phyloP scores from a whole-genome alignment of 2,797 vertebrate species.

The Macropodus opercularis region DNA sequence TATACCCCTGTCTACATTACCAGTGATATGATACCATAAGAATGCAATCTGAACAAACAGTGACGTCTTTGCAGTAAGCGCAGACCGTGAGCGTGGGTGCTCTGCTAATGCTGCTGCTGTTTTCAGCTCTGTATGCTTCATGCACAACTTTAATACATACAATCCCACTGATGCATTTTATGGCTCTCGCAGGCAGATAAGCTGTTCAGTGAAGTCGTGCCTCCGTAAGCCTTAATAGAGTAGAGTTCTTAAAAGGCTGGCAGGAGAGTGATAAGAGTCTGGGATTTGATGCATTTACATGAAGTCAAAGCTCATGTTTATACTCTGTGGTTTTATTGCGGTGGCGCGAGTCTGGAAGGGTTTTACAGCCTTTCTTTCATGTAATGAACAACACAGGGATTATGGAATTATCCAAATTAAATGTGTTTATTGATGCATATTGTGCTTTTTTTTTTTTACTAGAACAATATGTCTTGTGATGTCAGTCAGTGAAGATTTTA shows the following conservation, averaged over 20 bases:
- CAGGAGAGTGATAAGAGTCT: slow-evolving; percentile 50
- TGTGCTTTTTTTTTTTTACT: slow-evolving; percentile 23
- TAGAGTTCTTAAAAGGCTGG: slow-evolving; percentile 49
- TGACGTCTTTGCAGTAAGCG: too few species aligned
- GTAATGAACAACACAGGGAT: slow-evolving; percentile 51
- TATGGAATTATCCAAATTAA: slow-evolving; percentile 56
- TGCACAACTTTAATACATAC: slow-evolving; percentile 22
- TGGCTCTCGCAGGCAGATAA: slow-evolving; percentile 21
- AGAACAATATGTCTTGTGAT: slow-evolving; percentile 23
- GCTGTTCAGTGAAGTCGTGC: slow-evolving; percentile 25
- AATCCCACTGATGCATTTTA: slow-evolving; percentile 23
- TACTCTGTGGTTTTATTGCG: slow-evolving; percentile 28
- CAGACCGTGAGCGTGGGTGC: slow-evolving; percentile 86
- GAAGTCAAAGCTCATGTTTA: slow-evolving; percentile 31
- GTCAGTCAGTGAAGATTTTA: not conserved
- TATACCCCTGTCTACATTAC: too few species aligned
- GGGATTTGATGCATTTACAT: slow-evolving; percentile 51
- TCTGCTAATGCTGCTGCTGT: slow-evolving; percentile 64
- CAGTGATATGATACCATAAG: too few species aligned
- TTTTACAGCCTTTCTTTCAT: slow-evolving; percentile 46
- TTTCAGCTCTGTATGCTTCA: slow-evolving; percentile 7
- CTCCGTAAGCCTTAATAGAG: slow-evolving; percentile 42
- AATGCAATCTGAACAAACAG: too few species aligned
- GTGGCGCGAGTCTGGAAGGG: slow-evolving; percentile 20
- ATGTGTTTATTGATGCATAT: slow-evolving; percentile 32